These are phyloP conservation scores for Oncorhynchus nerka DNA, from an alignment of 2,113 vertebrate genomes.

Conservation along the genomic window DNA sequence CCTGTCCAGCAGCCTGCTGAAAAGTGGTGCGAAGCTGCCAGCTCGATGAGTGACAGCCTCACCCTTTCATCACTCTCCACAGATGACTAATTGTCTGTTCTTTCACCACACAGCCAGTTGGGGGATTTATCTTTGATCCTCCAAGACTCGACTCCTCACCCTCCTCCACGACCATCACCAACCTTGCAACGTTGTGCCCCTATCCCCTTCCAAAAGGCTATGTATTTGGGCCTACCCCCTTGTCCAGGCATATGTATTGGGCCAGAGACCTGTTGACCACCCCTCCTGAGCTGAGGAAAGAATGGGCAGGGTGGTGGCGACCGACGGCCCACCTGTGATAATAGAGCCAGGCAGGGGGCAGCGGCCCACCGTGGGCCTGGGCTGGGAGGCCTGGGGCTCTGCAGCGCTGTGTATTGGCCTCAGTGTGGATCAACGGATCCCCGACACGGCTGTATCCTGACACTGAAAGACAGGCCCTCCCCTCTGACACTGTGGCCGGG, in stretches of 20 bases:
- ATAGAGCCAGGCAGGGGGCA: conserved; percentile 66
- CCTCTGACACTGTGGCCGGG: conserved; percentile 62
- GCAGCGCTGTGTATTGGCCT: conserved; percentile 27
- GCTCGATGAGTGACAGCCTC: conserved; percentile 51
- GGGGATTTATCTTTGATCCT: conserved; percentile 31
- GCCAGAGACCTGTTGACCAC: conserved; percentile 36
- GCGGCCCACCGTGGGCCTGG: conserved; percentile 36
- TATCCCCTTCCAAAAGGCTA: conserved; percentile 20
- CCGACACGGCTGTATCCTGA: conserved; percentile 50
- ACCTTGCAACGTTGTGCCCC: not conserved
- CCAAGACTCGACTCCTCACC: conserved; percentile 1
- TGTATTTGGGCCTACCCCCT: conserved; percentile 13
- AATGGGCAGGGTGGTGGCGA: conserved; percentile 47
- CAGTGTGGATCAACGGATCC: conserved; percentile 31
- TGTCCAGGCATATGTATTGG: conserved; percentile 20
- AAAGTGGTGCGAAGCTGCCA: conserved; percentile 33
- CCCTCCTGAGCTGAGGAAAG: conserved; percentile 41
- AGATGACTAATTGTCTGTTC: conserved; percentile 43
- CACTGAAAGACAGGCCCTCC: conserved; percentile 76
- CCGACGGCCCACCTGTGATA: conserved; percentile 77
- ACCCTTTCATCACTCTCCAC: conserved; percentile 43
- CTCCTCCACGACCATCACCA: conserved; percentile 7
- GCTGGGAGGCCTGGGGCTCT: conserved; percentile 16
- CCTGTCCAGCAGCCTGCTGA: conserved; percentile 2
- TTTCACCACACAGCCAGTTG: conserved; percentile 32